Evolutionary conservation across 2,797 vertebrate genomes (phyloP), one percentile per base, ranked within the genome.

Genomic region (Geotria australis): DNA sequence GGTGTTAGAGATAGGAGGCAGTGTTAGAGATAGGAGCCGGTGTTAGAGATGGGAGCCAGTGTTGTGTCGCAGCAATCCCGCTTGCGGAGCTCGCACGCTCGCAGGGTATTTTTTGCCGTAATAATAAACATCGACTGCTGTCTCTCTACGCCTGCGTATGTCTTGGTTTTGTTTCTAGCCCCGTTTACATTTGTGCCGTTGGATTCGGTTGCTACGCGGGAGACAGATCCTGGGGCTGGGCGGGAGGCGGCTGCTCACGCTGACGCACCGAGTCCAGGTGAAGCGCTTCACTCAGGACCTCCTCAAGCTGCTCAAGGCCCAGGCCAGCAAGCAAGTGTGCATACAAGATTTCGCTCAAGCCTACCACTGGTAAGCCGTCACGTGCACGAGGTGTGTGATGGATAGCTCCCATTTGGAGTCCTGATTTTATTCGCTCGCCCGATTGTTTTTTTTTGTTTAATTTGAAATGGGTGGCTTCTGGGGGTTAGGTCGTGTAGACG

Each of bases 251-350:
- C 65, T 98, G 63, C 65, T 96, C 61, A 95, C 85, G 2, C 73
- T 98, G 4, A 96, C 91, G 0, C 86, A 96, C 66, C 76, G 91
- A 38, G 85, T 88, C 48, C 91, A 98, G 66, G 79, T 96, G 62
- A 98, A 98, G 62, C 83, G 89, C 56, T 95, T 98, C 65, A 95
- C 88, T 60, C 85, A 94, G 66, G 86, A 98, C 63, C 67, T 98
- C 46, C 72, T 95, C 58, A 98, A 93, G 64, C 79, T 98, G 59
- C 83, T 98, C 38, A 98, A 98, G 65, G 88, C 91, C 63, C 91
- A 98, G 72, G 86, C 82, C 67, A 96, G 88, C 68, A 96, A 96
- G 62, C 84, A 85, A 67, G 86, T 98, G 48, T 61, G 82, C 47
- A 74, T 91, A 68, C 78, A 70, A 61, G 89, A 96, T 58, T 96